Evolutionary conservation across 2,113 vertebrate species (phyloP).

Genomic region (Pan troglodytes): NHGRI_mPanTro3-v2.1_pri NC_072404.2:141863501-141864000

Average conservation of each 20-base stretch:
- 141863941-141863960: too few relatives aligned
- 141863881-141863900: too few relatives aligned
- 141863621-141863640: neutral
- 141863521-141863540: neutral
- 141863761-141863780: neutral
- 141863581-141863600: neutral
- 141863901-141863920: too few relatives aligned
- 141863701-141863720: neutral
- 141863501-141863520: neutral
- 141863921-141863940: too few relatives aligned
- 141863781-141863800: neutral
- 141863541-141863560: too few relatives aligned
- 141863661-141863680: neutral
- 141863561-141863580: neutral
- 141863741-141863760: neutral
- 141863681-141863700: neutral
- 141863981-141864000: too few relatives aligned
- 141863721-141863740: neutral
- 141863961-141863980: too few relatives aligned
- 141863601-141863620: neutral
- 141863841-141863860: too few relatives aligned
- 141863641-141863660: neutral
- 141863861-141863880: too few relatives aligned
- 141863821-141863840: neutral
- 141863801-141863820: neutral